Conservation (phyloP, 2,113 vertebrate genomes). For the Gasterosteus nipponicus region DNA sequence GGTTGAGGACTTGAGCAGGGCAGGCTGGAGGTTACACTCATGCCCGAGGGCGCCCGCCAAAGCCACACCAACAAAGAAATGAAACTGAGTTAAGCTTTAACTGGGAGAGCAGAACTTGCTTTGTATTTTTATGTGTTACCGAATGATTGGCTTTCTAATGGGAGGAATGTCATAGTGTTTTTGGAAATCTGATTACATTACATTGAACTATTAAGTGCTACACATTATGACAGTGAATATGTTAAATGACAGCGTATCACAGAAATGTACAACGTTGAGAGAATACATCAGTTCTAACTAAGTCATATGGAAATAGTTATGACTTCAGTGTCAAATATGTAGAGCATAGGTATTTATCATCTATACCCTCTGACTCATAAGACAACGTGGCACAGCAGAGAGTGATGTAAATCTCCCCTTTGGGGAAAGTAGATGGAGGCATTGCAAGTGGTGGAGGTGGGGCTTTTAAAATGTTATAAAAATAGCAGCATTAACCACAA, state of each 20-base stretch:
- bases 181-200: slow-evolving; percentile 11
- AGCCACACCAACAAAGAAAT: slow-evolving; percentile 26
- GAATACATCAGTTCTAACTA: slow-evolving; percentile 2
- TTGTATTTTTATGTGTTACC: not conserved
- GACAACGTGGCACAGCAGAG: not conserved
- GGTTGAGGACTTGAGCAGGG: slow-evolving; percentile 8
- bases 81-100: slow-evolving; percentile 11
- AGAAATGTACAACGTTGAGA: not conserved
- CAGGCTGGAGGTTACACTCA: slow-evolving; percentile 29
- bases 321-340: not conserved
- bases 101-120: not conserved
- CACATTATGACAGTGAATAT: not conserved
- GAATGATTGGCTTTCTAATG: not conserved
- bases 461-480: not conserved
- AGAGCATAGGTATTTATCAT: not conserved
- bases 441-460: not conserved
- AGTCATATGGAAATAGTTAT: not conserved
- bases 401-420: not conserved
- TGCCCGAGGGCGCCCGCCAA: slow-evolving; percentile 6
- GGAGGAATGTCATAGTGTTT: slow-evolving; percentile 11
- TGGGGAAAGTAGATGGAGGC: not conserved
- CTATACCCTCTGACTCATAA: not conserved
- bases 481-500: not conserved
- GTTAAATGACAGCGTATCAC: not conserved
- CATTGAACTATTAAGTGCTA: not conserved